Conservation (phyloP, 2,888 invertebrate species). For the Lumbricus terrestris region DNA sequence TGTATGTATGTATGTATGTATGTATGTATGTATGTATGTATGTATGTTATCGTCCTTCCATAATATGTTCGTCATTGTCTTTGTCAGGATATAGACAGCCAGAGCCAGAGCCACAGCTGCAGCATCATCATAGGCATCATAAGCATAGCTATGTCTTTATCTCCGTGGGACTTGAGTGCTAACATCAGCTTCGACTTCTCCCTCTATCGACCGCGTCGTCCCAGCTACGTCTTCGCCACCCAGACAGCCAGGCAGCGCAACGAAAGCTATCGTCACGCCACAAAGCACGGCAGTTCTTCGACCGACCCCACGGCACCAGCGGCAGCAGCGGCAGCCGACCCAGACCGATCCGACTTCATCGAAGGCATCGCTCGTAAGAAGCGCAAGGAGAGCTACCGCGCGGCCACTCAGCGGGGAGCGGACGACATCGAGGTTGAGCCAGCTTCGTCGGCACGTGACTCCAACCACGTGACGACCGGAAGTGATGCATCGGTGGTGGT, state of each 20-base stretch:
- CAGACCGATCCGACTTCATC: slow-evolving; percentile 43
- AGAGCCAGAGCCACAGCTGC: too few relatives aligned
- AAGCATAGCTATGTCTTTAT: slow-evolving; percentile 42
- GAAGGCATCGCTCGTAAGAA: slow-evolving; percentile 44
- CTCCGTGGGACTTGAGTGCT: slow-evolving; percentile 54
- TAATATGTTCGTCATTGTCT: too few relatives aligned
- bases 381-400: slow-evolving; percentile 52
- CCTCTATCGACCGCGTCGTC: slow-evolving; percentile 53
- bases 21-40: slow-evolving; percentile 27
- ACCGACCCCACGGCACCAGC: slow-evolving; percentile 15
- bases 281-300: slow-evolving; percentile 37
- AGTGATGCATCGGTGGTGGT: too few relatives aligned
- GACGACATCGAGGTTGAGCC: slow-evolving; percentile 5
- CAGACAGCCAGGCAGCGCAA: slow-evolving; percentile 48
- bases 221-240: slow-evolving; percentile 57
- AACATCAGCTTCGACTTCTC: slow-evolving; percentile 57
- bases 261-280: slow-evolving; percentile 55
- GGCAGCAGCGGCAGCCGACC: background rate
- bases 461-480: slow-evolving; percentile 19
- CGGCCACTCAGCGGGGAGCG: slow-evolving; percentile 41
- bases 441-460: background rate
- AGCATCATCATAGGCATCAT: background rate
- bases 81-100: too few relatives aligned
- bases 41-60: too few relatives aligned
- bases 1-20: slow-evolving; percentile 28